phyloP scores from a whole-genome alignment of 2,113 vertebrate species.

The Falco punctatus region DNA sequence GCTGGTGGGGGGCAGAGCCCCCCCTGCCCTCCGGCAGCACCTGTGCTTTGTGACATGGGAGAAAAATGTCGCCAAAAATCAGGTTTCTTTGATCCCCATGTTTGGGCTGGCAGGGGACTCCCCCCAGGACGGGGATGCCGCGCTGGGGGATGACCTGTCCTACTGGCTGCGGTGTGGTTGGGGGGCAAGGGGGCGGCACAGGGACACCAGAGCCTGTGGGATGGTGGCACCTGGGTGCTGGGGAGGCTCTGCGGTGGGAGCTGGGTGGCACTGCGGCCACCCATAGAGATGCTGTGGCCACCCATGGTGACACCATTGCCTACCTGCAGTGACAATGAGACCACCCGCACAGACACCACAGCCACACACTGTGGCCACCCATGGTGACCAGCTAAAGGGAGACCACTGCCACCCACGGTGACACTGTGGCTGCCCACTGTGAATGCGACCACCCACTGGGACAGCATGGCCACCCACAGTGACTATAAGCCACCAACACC shows the following conservation, averaged over 20 bases:
- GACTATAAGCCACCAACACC: background rate
- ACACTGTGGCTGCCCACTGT: too few species aligned
- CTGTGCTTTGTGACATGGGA: fast-evolving
- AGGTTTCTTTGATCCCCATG: background rate
- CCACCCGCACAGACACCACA: background rate
- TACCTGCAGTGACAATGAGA: background rate
- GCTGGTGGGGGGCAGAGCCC: background rate
- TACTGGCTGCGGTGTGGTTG: background rate
- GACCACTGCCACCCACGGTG: background rate
- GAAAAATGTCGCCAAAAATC: background rate
- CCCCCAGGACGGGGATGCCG: fast-evolving
- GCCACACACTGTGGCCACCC: background rate
- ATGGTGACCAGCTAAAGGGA: too few species aligned
- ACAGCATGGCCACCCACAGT: background rate
- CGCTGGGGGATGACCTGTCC: background rate
- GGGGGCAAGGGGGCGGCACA: fast-evolving
- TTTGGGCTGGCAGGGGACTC: background rate
- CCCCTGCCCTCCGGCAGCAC: background rate
- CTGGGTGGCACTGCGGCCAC: background rate
- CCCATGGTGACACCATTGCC: background rate
- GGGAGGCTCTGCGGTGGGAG: background rate
- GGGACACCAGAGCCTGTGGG: fast-evolving
- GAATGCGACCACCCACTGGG: background rate
- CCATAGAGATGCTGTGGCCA: background rate
- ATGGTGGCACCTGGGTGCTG: background rate